Evolutionary conservation across 1,140 invertebrate genomes (phyloP).

Genomic region (Thalassaphorura encarpata): DNA sequence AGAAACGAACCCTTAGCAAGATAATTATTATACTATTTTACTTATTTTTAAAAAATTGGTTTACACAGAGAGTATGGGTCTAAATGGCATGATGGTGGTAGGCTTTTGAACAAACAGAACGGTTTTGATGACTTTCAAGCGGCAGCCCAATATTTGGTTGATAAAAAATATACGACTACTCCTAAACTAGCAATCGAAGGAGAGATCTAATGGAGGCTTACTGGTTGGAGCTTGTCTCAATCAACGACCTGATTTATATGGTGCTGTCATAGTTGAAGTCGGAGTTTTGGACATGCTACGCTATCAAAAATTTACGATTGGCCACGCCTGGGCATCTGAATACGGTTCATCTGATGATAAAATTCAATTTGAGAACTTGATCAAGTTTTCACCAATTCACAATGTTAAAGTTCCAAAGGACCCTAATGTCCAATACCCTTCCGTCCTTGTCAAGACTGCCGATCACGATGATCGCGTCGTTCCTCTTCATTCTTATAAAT

Average conservation of each 20-base stretch:
- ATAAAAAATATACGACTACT: conserved; percentile 65
- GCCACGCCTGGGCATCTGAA: conserved; percentile 87
- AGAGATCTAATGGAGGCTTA: conserved; percentile 91
- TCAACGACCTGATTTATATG: conserved; percentile 90
- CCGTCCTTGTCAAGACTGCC: conserved; percentile 70
- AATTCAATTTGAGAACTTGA: conserved; percentile 79
- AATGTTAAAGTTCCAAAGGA: conserved; percentile 63
- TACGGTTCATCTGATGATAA: conserved; percentile 81
- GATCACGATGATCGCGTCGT: conserved; percentile 98
- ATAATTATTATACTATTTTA: too few relatives aligned
- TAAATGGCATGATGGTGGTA: conserved; percentile 92
- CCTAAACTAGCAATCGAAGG: conserved; percentile 77
- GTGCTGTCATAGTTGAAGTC: conserved; percentile 79
- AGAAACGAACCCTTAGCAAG: conserved; percentile 31
- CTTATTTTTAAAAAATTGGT: too few relatives aligned
- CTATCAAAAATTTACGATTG: conserved; percentile 98
- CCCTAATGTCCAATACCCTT: conserved; percentile 63
- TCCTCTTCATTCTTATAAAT: conserved; percentile 90
- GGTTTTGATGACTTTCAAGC: conserved; percentile 93
- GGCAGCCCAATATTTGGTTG: conserved; percentile 82
- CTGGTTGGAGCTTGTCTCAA: conserved; percentile 85
- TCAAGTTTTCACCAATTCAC: conserved; percentile 91
- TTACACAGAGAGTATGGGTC: conserved; percentile 94
- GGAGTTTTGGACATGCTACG: conserved; percentile 95
- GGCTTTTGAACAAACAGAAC: conserved; percentile 91